Base-by-base conservation (phyloP, 2,797 vertebrate species). In the Urosaurus nigricauda region DNA sequence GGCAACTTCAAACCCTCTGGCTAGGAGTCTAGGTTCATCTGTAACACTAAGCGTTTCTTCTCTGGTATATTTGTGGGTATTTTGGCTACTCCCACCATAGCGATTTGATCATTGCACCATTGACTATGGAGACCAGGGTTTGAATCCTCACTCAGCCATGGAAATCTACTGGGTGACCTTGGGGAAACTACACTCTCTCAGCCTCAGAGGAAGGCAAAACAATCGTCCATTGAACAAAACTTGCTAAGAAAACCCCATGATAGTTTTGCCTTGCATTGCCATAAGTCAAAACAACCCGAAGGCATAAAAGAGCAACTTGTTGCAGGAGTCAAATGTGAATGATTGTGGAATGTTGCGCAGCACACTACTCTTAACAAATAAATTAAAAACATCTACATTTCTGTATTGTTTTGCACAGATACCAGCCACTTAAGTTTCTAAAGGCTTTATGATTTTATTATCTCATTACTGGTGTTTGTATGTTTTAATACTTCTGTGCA, bases 361-460 rank as follows among this genome's bases (percentile, higher is more conserved):
- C 63, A 1, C 24, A 26, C 24, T 29, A 26, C 8, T 26, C 63
- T 65, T 65, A 8, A 26, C 63, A 65, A 19, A 65, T 26, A 65
- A 65, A 65, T 65, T 26, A 65, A 24, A 65, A 65, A 65, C 24
- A 65, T 26, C 32, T 37, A 14, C 32, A 83, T 14, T 83, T 65
- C 29, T n/a, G 43, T 40, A 40, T 68, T 29, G 43, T 71, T 71
- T 83, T 71, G 8, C 21, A 32, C 2, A 51, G 71, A 83, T 19
- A 53, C 0, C 0, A 2, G 32, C 68, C 43, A 7, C 2, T 83
- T 17, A 19, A 7, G n/a, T 13, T 32, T 21, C 65, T 19, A 53
- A 32, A 51, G 43, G 43, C 17, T 70, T 51, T 51, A 70, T 51
- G 40, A 70, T n/a, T 68, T 40, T 7, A 68, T 68, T 83, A 65